Evolutionary conservation across 2,797 vertebrate genomes (phyloP).

Genomic region (Rhincodon typus): DNA sequence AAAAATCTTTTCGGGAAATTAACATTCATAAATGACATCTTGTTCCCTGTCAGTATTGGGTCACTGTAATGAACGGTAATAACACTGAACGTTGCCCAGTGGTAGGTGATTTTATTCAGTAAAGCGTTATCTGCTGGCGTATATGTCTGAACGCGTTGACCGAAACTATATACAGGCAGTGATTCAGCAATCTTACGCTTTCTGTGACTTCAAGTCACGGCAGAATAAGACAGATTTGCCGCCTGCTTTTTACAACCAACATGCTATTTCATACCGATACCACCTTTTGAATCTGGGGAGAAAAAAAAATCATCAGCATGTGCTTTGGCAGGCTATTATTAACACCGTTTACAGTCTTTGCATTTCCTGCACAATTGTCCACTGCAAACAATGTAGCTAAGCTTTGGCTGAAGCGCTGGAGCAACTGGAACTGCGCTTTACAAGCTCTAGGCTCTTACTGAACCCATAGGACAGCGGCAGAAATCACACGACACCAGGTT

Average conservation of each 20-base stretch:
- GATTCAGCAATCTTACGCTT: background rate
- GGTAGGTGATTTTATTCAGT: background rate
- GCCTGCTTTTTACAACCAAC: background rate
- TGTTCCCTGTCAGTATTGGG: background rate
- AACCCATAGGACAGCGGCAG: background rate
- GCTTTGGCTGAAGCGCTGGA: no score
- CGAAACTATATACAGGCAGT: background rate
- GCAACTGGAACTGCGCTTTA: background rate
- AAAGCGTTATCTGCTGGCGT: background rate
- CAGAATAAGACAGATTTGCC: no score
- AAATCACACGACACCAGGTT: background rate
- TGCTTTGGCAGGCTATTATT: background rate
- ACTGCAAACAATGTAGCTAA: background rate
- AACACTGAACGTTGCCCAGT: background rate
- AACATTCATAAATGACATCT: no score
- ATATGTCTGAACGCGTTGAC: no score
- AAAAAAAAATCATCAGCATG: no score
- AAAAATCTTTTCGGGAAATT: no score
- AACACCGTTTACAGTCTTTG: background rate
- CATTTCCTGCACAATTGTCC: background rate
- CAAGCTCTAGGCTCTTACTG: no score
- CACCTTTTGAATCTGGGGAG: no score
- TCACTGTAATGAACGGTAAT: background rate
- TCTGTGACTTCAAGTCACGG: background rate
- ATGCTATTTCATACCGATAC: no score